phyloP scores from a whole-genome alignment of 2,888 invertebrate genomes.

The Tetragnatha montana region DNA sequence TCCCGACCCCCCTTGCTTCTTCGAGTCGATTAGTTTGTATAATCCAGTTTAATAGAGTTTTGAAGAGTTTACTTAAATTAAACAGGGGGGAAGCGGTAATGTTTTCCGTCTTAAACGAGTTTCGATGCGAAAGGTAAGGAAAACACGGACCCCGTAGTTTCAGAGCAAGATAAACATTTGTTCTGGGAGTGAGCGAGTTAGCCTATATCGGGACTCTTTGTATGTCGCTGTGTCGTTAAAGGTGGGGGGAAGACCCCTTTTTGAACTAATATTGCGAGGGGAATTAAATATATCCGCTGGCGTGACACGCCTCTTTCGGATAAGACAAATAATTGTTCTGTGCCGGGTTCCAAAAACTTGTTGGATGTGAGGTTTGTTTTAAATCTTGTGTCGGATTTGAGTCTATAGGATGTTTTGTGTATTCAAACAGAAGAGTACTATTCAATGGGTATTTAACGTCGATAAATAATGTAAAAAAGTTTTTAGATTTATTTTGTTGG shows the following conservation, averaged over 20 bases:
- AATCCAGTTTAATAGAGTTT: constrained; percentile 47
- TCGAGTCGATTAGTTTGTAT: constrained; percentile 34
- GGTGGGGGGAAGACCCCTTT: not conserved
- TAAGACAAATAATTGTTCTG: not conserved
- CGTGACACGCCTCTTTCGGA: not conserved
- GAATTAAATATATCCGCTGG: not conserved
- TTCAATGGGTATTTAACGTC: not conserved
- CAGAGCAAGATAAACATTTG: constrained; percentile 43
- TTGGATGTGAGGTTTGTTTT: not conserved
- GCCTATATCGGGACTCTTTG: not conserved
- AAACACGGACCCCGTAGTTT: constrained; percentile 11
- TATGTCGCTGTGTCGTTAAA: not conserved
- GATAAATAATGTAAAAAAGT: too few relatives aligned
- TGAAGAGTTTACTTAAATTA: constrained; percentile 51
- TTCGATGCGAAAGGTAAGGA: constrained; percentile 21
- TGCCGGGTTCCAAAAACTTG: not conserved
- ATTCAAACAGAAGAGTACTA: not conserved
- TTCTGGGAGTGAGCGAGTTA: not conserved
- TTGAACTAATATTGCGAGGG: constrained; percentile 14
- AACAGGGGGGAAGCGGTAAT: constrained; percentile 10
- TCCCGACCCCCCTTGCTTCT: not conserved
- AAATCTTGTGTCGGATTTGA: not conserved
- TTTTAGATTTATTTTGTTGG: too few relatives aligned
- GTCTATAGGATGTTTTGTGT: not conserved
- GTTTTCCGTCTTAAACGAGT: constrained; percentile 30